phyloP scores from a whole-genome alignment of 2,888 invertebrate species.

The Busseola fusca region DNA sequence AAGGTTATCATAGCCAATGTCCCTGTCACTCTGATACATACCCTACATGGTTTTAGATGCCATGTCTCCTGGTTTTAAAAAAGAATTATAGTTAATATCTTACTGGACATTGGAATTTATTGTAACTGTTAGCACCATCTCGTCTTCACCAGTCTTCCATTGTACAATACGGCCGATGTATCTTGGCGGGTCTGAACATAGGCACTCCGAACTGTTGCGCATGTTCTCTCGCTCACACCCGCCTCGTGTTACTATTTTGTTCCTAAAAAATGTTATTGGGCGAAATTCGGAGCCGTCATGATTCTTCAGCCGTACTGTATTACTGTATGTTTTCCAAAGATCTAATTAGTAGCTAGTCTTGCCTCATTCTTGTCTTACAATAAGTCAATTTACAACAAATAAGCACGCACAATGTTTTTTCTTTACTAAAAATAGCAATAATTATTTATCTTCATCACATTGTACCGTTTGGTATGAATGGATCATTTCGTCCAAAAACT shows the following conservation, averaged over 20 bases:
- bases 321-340: slow-evolving; percentile 13
- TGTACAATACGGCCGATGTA: no score
- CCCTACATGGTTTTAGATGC: no score
- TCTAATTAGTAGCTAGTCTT: background rate
- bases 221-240: no score
- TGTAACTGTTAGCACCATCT: background rate
- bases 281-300: no score
- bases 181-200: no score
- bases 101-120: background rate
- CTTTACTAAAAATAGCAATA: slow-evolving; percentile 8
- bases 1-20: no score
- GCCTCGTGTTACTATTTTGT: no score
- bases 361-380: no score
- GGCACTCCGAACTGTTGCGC: no score
- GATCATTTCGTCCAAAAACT: background rate
- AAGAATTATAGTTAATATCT: background rate
- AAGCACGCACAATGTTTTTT: slow-evolving; percentile 14
- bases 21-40: background rate
- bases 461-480: background rate
- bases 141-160: slow-evolving; percentile 46
- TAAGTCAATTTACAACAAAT: slow-evolving; percentile 3
- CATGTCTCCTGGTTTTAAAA: background rate
- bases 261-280: no score
- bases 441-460: slow-evolving; percentile 1
- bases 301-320: no score